A percentile compares a stretch with the other conserved stretches of the same genome.
Conservation (phyloP, 92 coral and sea anemone genomes). For the Palythoa grandis region DNA sequence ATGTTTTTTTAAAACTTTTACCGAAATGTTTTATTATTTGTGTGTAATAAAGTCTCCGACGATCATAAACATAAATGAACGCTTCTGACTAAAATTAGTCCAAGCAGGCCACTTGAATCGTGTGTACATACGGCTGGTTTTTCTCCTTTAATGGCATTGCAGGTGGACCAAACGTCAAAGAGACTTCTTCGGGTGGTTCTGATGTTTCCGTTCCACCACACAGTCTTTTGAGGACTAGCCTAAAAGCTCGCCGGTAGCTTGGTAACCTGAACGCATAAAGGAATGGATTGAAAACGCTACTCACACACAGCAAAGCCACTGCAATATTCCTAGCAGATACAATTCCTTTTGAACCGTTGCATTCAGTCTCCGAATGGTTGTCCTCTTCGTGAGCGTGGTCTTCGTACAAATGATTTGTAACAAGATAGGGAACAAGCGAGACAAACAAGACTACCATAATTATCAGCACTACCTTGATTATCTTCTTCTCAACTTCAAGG, state of each 20-base stretch:
- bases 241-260: constrained; percentile 56
- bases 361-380: constrained; percentile 7
- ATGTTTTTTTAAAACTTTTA: too few relatives aligned
- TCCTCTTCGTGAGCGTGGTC: constrained; percentile 44
- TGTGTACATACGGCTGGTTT: too few relatives aligned
- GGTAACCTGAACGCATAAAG: constrained; percentile 74
- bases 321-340: constrained; percentile 44
- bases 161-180: constrained; percentile 29
- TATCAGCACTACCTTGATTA: constrained; percentile 53
- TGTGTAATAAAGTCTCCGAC: too few relatives aligned
- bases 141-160: neutral
- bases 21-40: too few relatives aligned
- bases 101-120: too few relatives aligned
- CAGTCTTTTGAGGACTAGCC: neutral
- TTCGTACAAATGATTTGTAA: constrained; percentile 35
- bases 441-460: constrained; percentile 58
- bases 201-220: neutral
- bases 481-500: constrained; percentile 57
- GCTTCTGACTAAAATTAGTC: too few relatives aligned
- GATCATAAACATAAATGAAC: too few relatives aligned
- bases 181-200: neutral
- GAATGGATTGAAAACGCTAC: constrained; percentile 67
- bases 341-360: constrained; percentile 31
- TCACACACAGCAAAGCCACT: constrained; percentile 55
- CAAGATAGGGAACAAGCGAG: constrained; percentile 64